These are phyloP conservation scores for Holotrichia oblita DNA, from an alignment of 1,140 invertebrate species.

Conservation along the genomic window DNA sequence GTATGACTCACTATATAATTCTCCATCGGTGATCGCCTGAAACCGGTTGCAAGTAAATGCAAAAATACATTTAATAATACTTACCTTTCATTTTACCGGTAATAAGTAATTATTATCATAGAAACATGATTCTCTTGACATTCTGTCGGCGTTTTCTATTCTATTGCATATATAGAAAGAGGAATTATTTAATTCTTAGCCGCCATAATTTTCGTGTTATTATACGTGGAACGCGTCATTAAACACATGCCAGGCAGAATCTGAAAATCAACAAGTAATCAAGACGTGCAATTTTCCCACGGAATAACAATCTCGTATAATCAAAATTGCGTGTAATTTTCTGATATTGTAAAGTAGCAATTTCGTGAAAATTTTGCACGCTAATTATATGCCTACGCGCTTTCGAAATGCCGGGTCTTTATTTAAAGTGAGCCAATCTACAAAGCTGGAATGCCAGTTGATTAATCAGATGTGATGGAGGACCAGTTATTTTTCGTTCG, in stretches of 20 bases:
- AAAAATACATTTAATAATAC: too few species aligned
- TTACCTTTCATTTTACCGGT: too few species aligned
- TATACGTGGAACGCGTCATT: background rate
- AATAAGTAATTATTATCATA: too few species aligned
- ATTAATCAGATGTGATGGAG: background rate
- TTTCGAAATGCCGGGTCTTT: slow-evolving; percentile 1
- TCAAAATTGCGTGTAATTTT: slow-evolving; percentile 28
- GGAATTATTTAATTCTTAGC: background rate
- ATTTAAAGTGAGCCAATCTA: slow-evolving; percentile 24
- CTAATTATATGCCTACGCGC: slow-evolving; percentile 24
- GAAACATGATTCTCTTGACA: too few species aligned
- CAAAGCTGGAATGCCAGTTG: background rate
- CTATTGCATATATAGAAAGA: too few species aligned
- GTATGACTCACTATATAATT: too few species aligned
- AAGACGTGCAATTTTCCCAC: slow-evolving; percentile 31
- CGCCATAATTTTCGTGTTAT: background rate
- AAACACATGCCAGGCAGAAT: slow-evolving; percentile 3
- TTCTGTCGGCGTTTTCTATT: too few species aligned
- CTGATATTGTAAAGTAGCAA: slow-evolving; percentile 28
- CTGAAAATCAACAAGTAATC: slow-evolving; percentile 30
- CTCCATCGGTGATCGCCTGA: too few species aligned
- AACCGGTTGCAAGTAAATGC: too few species aligned
- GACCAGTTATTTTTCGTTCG: too few species aligned
- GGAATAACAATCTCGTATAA: background rate
- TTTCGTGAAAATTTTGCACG: slow-evolving; percentile 28